Conservation (phyloP, 2,113 vertebrate species). For the Porphyrio hochstetteri region DNA sequence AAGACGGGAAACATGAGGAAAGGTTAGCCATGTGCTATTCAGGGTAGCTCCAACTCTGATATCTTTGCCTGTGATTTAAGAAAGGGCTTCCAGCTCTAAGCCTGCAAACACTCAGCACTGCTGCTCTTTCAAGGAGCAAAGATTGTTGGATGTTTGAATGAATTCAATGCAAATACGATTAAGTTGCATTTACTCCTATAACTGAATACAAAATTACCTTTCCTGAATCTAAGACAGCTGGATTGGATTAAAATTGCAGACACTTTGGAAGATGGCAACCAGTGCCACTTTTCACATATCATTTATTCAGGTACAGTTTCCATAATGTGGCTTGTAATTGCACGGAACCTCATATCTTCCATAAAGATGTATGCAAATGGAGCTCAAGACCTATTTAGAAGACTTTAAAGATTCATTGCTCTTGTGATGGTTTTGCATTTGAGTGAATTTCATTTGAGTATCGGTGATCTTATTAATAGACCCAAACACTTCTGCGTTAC, state of each 20-base stretch:
- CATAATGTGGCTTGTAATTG: background rate
- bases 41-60: background rate
- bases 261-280: background rate
- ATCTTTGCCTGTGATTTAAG: background rate
- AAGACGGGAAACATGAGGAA: background rate
- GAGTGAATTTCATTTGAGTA: background rate
- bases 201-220: background rate
- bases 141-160: background rate
- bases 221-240: background rate
- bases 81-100: background rate
- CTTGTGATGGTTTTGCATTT: background rate
- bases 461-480: background rate
- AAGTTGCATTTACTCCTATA: background rate
- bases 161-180: background rate
- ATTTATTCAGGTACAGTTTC: background rate
- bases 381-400: slow-evolving; percentile 30
- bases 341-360: background rate
- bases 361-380: slow-evolving; percentile 30
- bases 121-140: background rate
- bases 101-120: background rate
- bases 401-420: slow-evolving; percentile 1
- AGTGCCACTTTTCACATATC: background rate
- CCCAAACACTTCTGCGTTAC: background rate
- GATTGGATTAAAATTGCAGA: background rate
- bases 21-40: background rate